Percentiles rank a stretch among this genome's conserved stretches.
These are phyloP conservation scores for Melangyna quadrimaculata DNA, from an alignment of 2,888 invertebrate species.

Conservation along the genomic window DNA sequence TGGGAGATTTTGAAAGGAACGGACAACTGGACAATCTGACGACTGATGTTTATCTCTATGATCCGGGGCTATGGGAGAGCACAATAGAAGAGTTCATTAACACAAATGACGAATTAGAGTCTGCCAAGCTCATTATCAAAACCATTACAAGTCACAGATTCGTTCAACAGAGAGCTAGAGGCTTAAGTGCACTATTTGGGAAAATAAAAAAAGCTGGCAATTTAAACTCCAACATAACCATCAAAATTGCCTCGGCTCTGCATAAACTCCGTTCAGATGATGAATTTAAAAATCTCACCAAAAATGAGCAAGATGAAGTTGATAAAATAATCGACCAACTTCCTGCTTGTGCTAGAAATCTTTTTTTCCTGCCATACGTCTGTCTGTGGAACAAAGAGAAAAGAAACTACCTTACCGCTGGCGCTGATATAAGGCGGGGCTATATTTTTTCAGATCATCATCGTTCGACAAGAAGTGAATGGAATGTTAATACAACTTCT, in stretches of 20 bases:
- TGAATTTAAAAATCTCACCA: not conserved
- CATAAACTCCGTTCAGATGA: too few relatives aligned
- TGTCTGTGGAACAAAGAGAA: slow-evolving; percentile 8
- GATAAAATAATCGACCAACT: not conserved
- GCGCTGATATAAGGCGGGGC: too few relatives aligned
- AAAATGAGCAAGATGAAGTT: not conserved
- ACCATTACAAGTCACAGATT: not conserved
- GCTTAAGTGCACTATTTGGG: not conserved
- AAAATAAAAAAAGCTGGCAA: not conserved
- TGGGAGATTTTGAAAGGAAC: too few relatives aligned
- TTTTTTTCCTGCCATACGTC: not conserved
- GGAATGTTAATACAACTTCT: too few relatives aligned
- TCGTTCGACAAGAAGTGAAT: too few relatives aligned
- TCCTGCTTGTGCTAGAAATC: not conserved
- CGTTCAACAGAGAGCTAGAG: not conserved
- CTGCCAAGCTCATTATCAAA: not conserved
- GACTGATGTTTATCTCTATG: too few relatives aligned
- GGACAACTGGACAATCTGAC: too few relatives aligned
- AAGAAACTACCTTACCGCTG: not conserved
- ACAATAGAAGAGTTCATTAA: too few relatives aligned
- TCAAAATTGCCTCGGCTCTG: not conserved
- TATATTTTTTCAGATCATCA: too few relatives aligned
- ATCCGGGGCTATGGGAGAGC: too few relatives aligned
- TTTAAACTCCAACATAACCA: not conserved
- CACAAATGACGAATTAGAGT: not conserved